Conservation (phyloP, 1,140 invertebrate genomes). For the Idris sp. region DNA sequence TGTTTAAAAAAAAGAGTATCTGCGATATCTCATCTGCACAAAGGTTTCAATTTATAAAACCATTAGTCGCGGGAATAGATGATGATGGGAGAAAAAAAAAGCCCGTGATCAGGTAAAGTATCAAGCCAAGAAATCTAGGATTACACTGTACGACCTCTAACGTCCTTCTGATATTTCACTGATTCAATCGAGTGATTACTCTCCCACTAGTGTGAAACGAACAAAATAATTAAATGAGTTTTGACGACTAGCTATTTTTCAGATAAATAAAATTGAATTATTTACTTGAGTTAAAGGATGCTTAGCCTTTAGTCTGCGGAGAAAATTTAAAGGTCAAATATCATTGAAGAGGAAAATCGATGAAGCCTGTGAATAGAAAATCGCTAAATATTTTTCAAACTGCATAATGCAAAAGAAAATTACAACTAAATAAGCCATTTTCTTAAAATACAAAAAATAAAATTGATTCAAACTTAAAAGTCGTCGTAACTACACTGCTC, state of each 20-base stretch:
- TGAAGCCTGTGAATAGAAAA: no score
- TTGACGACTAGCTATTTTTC: constrained; percentile 5
- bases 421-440: no score
- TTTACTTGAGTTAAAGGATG: constrained; percentile 18
- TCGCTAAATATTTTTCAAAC: no score
- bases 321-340: constrained; percentile 25
- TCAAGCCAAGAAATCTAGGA: constrained; percentile 27
- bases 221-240: constrained; percentile 37
- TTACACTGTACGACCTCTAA: constrained; percentile 44
- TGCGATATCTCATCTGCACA: constrained; percentile 2
- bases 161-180: constrained; percentile 46
- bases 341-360: constrained; percentile 3
- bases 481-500: no score
- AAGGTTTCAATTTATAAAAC: constrained; percentile 8
- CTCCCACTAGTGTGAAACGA: constrained; percentile 8
- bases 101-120: constrained; percentile 29
- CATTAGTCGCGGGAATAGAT: constrained; percentile 9
- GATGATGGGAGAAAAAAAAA: constrained; percentile 29
- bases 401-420: no score
- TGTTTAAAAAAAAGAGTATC: not conserved
- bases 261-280: constrained; percentile 27
- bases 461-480: no score
- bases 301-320: constrained; percentile 18
- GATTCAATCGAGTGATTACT: constrained; percentile 31
- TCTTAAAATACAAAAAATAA: no score